Percentiles rank a stretch among this genome's conserved stretches.
phyloP scores from a whole-genome alignment of 2,888 invertebrate species.

The Stratiomys singularior region DNA sequence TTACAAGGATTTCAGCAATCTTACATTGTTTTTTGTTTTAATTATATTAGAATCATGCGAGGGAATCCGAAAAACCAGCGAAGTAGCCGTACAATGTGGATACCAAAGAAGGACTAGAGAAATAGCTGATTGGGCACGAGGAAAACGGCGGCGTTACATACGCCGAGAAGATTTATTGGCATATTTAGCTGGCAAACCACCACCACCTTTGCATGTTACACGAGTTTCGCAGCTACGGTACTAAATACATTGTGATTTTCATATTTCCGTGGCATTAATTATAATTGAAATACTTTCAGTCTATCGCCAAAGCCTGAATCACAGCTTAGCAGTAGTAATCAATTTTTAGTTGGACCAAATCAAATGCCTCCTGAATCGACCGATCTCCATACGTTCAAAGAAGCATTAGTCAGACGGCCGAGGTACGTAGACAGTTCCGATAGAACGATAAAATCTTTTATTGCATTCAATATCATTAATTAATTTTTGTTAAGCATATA shows the following conservation, averaged over 20 bases:
- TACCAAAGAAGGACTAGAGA: constrained; percentile 79
- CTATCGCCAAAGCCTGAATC: constrained; percentile 68
- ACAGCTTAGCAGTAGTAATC: constrained; percentile 65
- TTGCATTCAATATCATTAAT: too few species aligned
- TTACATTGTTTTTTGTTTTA: not conserved
- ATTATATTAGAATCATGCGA: constrained; percentile 74
- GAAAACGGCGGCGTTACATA: constrained; percentile 75
- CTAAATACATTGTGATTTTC: not conserved
- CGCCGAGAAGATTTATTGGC: constrained; percentile 80
- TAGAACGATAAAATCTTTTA: too few species aligned
- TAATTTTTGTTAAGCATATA: too few species aligned
- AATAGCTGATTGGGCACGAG: constrained; percentile 79
- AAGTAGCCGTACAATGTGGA: constrained; percentile 77
- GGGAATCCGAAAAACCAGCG: constrained; percentile 74
- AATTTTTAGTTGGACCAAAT: constrained; percentile 51
- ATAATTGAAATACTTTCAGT: constrained; percentile 56
- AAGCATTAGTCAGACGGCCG: constrained; percentile 73
- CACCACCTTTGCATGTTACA: constrained; percentile 70
- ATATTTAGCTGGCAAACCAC: constrained; percentile 78
- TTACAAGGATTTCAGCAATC: not conserved
- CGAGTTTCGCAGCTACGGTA: constrained; percentile 50
- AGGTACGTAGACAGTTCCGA: constrained; percentile 59
- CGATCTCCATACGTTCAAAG: constrained; percentile 78
- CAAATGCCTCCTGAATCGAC: constrained; percentile 65
- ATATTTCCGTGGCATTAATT: not conserved